Percentiles rank a stretch among this genome's conserved stretches.
Evolutionary conservation across 1,140 invertebrate genomes (phyloP).

Genomic region (Fopius arisanus): DNA sequence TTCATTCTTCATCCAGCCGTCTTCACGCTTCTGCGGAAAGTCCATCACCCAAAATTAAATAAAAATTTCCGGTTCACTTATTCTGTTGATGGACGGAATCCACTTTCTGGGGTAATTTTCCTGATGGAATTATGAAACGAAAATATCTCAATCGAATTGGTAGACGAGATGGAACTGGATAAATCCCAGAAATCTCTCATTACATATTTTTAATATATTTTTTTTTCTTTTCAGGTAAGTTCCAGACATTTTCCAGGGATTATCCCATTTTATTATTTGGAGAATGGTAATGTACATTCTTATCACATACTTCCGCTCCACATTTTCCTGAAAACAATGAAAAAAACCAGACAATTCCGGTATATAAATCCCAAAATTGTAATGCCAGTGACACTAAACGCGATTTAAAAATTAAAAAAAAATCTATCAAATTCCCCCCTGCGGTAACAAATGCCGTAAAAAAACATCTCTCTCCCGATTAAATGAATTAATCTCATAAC

Average conservation of each 20-base stretch:
- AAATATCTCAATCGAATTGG: too few relatives aligned
- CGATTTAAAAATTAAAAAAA: too few relatives aligned
- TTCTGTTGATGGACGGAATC: not conserved
- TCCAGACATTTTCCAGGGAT: not conserved
- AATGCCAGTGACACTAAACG: too few relatives aligned
- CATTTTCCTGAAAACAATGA: too few relatives aligned
- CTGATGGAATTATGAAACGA: too few relatives aligned
- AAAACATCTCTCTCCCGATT: not conserved
- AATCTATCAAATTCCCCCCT: too few relatives aligned
- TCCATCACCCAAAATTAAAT: not conserved
- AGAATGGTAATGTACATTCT: not conserved
- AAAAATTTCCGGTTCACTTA: not conserved
- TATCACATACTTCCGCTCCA: too few relatives aligned
- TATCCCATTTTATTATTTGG: not conserved
- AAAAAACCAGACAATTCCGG: too few relatives aligned
- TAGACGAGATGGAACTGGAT: too few relatives aligned
- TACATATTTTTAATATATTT: not conserved
- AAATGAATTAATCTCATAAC: not conserved
- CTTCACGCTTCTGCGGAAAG: slow-evolving; percentile 17
- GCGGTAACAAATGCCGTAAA: not conserved
- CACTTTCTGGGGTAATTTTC: not conserved
- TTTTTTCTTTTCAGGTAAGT: slow-evolving; percentile 1
- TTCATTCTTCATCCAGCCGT: not conserved
- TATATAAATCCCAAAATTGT: too few relatives aligned
- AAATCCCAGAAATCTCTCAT: not conserved